phyloP scores from a whole-genome alignment of 2,888 invertebrate genomes.

The Melipona beecheii region DNA sequence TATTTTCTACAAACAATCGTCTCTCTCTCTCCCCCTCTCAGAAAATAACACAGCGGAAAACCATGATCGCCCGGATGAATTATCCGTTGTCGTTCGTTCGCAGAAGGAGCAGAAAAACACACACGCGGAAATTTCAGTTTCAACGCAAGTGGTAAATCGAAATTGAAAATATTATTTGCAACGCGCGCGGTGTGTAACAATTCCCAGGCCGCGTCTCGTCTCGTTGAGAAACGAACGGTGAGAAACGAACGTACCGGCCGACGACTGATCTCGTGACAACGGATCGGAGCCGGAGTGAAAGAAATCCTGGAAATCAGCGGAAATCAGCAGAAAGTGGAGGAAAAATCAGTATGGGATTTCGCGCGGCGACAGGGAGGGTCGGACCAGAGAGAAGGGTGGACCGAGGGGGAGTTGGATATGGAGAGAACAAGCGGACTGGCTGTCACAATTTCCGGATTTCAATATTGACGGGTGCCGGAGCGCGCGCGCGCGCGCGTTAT shows the following conservation, averaged over 20 bases:
- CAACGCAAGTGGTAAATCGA: slow-evolving; percentile 7
- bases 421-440: slow-evolving; percentile 57
- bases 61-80: not conserved
- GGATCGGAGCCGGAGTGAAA: slow-evolving; percentile 20
- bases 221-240: slow-evolving; percentile 22
- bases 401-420: slow-evolving; percentile 7
- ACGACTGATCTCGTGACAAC: slow-evolving; percentile 59
- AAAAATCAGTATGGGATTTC: slow-evolving; percentile 9
- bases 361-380: not conserved
- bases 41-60: not conserved
- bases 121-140: slow-evolving; percentile 52
- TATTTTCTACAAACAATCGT: not conserved
- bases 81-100: slow-evolving; percentile 3
- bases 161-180: slow-evolving; percentile 50
- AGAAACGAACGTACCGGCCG: slow-evolving; percentile 47
- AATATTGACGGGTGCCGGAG: slow-evolving; percentile 77
- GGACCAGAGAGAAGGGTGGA: not conserved
- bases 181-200: slow-evolving; percentile 5
- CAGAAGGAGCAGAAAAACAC: not conserved
- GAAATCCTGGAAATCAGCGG: slow-evolving; percentile 58
- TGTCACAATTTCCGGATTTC: slow-evolving; percentile 75
- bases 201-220: slow-evolving; percentile 12
- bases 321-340: slow-evolving; percentile 1
- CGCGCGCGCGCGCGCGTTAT: slow-evolving; percentile 69
- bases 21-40: too few relatives aligned